Conservation (phyloP, 2,888 invertebrate species). For the Epiblema foenella region DNA sequence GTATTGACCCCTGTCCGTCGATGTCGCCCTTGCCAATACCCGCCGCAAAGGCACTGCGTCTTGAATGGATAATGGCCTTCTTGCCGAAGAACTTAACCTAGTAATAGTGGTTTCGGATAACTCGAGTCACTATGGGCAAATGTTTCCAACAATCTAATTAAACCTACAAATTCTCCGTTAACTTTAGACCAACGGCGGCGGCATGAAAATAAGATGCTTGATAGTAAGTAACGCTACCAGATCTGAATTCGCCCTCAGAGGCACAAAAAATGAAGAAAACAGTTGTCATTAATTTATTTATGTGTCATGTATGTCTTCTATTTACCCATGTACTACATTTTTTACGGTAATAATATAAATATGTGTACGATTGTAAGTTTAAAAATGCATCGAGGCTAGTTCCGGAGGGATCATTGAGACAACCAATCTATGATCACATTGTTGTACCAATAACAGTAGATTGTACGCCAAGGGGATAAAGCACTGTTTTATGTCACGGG, state of each 20-base stretch:
- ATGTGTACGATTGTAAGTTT: background rate
- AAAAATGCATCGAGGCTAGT: background rate
- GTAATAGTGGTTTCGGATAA: slow-evolving; percentile 12
- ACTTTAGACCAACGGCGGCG: background rate
- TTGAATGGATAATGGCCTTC: slow-evolving; percentile 49
- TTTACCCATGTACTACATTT: background rate
- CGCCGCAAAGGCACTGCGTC: slow-evolving; percentile 44
- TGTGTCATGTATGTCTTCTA: too few species aligned
- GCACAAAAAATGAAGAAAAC: too few species aligned
- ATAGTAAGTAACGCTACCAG: too few species aligned
- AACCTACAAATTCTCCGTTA: background rate
- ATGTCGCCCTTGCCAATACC: slow-evolving; percentile 51
- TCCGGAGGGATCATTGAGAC: background rate
- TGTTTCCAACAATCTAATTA: background rate
- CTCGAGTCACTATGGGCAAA: background rate
- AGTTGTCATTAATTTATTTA: too few species aligned
- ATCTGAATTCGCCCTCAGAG: too few species aligned
- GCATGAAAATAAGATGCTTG: background rate
- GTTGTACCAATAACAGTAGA: too few species aligned
- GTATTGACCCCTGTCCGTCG: slow-evolving; percentile 59
- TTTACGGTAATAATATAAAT: too few species aligned
- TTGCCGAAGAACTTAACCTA: slow-evolving; percentile 19
- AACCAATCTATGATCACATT: background rate
- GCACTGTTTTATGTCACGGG: too few species aligned
- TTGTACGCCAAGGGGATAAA: too few species aligned